A percentile compares a stretch with the other conserved stretches of the same genome.
Conservation (phyloP, 2,888 invertebrate species). For the Muscina levida region DNA sequence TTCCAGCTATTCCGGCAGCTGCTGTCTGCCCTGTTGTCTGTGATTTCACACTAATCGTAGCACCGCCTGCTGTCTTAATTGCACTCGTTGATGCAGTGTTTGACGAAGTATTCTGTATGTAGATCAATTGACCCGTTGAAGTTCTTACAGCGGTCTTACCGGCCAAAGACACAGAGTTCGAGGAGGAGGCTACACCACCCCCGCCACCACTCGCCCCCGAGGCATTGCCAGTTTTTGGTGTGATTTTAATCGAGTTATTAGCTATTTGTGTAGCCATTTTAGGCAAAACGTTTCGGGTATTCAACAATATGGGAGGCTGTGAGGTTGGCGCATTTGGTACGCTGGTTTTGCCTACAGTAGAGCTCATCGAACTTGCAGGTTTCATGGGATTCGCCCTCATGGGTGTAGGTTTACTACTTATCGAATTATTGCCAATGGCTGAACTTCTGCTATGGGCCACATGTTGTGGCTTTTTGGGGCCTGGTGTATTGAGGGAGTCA, state of each 20-base stretch:
- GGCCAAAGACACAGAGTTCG: conserved; percentile 55
- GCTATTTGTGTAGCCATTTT: conserved; percentile 58
- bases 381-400: conserved; percentile 50
- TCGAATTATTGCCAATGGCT: conserved; percentile 42
- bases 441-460: conserved; percentile 32
- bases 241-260: conserved; percentile 62
- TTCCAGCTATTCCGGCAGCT: not conserved
- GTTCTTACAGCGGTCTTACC: conserved; percentile 74
- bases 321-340: too few relatives aligned
- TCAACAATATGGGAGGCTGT: conserved; percentile 57
- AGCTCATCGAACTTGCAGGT: conserved; percentile 18
- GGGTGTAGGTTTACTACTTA: conserved; percentile 41
- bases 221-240: conserved; percentile 56
- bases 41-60: conserved; percentile 25
- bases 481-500: conserved; percentile 72
- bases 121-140: conserved; percentile 80
- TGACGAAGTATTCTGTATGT: conserved; percentile 76
- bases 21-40: conserved; percentile 34
- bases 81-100: conserved; percentile 33
- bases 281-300: conserved; percentile 66
- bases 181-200: conserved; percentile 16
- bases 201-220: conserved; percentile 14
- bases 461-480: conserved; percentile 68
- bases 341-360: conserved; percentile 12
- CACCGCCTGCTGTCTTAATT: conserved; percentile 20